phyloP scores from a whole-genome alignment of 2,888 invertebrate genomes.

The Rhaphigaster nebulosa region DNA sequence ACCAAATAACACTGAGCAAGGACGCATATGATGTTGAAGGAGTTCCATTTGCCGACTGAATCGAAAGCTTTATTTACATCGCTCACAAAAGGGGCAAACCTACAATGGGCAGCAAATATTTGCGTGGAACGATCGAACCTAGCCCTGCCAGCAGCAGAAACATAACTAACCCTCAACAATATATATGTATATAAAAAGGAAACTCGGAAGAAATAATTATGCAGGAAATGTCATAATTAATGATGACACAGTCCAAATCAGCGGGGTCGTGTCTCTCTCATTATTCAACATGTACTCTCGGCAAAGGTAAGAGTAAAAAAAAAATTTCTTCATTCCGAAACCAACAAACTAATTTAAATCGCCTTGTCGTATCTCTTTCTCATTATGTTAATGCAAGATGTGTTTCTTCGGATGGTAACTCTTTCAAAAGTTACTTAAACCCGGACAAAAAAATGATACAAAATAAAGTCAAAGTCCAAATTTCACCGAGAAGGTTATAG shows the following conservation, averaged over 20 bases:
- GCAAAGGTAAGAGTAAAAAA: not conserved
- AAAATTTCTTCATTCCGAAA: not conserved
- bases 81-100: not conserved
- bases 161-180: not conserved
- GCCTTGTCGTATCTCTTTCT: not conserved
- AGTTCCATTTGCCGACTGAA: constrained; percentile 17
- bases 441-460: no score
- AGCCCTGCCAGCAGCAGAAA: not conserved
- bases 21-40: not conserved
- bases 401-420: no score
- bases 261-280: not conserved
- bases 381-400: not conserved
- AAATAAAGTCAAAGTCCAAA: no score
- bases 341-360: not conserved
- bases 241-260: not conserved
- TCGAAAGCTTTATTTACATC: constrained; percentile 26
- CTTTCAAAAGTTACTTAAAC: no score
- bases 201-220: not conserved
- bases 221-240: not conserved
- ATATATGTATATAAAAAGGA: not conserved
- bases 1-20: not conserved
- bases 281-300: not conserved
- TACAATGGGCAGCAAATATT: constrained; percentile 1
- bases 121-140: not conserved
- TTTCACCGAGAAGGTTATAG: no score